These are phyloP conservation scores for Hypomesus transpacificus DNA, from an alignment of 2,113 vertebrate species.

Conservation along the genomic window DNA sequence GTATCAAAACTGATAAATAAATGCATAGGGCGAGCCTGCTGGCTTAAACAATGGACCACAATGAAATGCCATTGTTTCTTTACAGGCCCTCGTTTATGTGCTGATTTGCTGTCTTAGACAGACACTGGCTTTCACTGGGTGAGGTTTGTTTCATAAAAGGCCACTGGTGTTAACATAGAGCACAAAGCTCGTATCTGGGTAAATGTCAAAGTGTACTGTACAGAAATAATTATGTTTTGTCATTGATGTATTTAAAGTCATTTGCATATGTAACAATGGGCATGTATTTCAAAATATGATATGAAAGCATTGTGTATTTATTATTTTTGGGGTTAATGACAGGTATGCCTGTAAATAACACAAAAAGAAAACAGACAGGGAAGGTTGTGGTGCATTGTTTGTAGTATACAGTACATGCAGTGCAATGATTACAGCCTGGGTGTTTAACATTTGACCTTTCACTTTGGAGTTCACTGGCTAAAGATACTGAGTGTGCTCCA, in stretches of 20 bases:
- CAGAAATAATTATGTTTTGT: not conserved
- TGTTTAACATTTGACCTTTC: no score
- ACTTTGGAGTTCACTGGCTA: no score
- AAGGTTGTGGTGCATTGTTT: not conserved
- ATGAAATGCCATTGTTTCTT: slow-evolving; percentile 53
- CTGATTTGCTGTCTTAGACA: slow-evolving; percentile 36
- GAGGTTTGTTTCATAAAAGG: slow-evolving; percentile 42
- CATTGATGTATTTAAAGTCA: not conserved
- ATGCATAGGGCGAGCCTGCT: slow-evolving; percentile 39
- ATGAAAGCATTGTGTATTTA: not conserved
- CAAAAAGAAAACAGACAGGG: not conserved
- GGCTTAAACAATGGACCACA: slow-evolving; percentile 40
- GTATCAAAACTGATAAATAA: slow-evolving; percentile 61
- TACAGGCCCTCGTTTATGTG: slow-evolving; percentile 35
- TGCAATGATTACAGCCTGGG: no score
- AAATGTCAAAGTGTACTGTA: not conserved
- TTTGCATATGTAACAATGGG: not conserved
- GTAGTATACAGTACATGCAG: no score
- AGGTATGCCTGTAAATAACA: not conserved
- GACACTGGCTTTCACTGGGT: slow-evolving; percentile 27
- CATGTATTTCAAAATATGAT: not conserved
- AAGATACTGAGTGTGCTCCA: no score
- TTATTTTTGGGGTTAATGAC: not conserved
- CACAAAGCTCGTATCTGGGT: not conserved
- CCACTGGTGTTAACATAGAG: slow-evolving; percentile 4